These are phyloP conservation scores for Cephus nigrinus DNA, from an alignment of 2,888 invertebrate genomes.

Conservation along the genomic window DNA sequence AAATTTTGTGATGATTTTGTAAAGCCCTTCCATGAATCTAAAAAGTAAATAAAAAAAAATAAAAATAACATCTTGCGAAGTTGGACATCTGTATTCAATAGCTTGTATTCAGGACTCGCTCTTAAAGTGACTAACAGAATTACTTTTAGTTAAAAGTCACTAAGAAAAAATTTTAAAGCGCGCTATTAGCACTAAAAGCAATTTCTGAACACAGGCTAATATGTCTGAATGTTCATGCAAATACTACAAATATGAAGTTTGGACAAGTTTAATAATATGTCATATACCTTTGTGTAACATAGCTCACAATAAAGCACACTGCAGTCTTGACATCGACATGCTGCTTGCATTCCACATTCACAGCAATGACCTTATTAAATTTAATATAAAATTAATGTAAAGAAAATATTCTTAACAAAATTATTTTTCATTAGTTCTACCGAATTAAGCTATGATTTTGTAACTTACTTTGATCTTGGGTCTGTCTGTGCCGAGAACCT, in stretches of 20 bases:
- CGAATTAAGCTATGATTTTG: not conserved
- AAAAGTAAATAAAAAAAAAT: not conserved
- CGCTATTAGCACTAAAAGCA: too few relatives aligned
- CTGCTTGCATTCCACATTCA: constrained; percentile 49
- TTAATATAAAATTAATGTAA: not conserved
- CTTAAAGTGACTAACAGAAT: too few relatives aligned
- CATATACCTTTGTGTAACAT: constrained; percentile 55
- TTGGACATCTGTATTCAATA: not conserved
- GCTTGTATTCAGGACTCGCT: too few relatives aligned
- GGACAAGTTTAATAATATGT: constrained; percentile 1
- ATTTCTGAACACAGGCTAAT: too few relatives aligned
- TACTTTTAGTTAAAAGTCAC: too few relatives aligned
- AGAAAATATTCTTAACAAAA: not conserved
- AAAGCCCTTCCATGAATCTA: constrained; percentile 60
- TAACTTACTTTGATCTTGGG: constrained; percentile 13
- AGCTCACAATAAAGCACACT: constrained; percentile 42
- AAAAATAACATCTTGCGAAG: not conserved
- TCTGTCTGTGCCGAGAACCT: constrained; percentile 13
- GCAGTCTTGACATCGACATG: constrained; percentile 49
- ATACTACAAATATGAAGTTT: not conserved
- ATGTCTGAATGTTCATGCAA: not conserved
- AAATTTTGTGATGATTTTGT: constrained; percentile 48
- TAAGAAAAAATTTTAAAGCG: too few relatives aligned
- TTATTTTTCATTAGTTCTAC: not conserved
- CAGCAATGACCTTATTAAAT: constrained; percentile 44